Evolutionary conservation across 1,140 invertebrate genomes (phyloP).

Genomic region (Harpegnathos saltator): DNA sequence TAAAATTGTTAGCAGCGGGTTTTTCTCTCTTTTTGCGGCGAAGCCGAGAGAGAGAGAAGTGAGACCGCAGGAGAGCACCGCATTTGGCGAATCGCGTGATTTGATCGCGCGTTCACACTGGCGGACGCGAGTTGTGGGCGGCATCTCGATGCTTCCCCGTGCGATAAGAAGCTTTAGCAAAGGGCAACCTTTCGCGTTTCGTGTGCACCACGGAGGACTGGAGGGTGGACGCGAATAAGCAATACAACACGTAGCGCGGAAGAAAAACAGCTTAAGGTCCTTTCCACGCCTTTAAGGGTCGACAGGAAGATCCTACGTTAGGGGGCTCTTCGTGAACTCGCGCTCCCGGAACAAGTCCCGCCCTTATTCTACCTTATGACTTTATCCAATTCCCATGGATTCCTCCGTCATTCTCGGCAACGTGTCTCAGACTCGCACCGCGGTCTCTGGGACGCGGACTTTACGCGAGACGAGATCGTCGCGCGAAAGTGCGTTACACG

Average conservation of each 20-base stretch:
- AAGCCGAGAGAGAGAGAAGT: neutral
- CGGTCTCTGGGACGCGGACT: conserved; percentile 6
- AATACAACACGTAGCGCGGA: conserved; percentile 40
- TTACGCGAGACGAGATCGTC: conserved; percentile 19
- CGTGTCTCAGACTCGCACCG: neutral
- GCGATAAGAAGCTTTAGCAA: conserved; percentile 59
- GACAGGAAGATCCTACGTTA: conserved; percentile 59
- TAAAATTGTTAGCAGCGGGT: neutral
- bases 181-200: neutral
- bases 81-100: neutral
- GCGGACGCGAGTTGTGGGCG: neutral
- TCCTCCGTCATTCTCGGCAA: conserved; percentile 14
- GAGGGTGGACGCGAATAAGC: conserved; percentile 2
- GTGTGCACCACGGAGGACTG: neutral
- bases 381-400: conserved; percentile 62
- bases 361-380: conserved; percentile 63
- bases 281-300: conserved; percentile 61
- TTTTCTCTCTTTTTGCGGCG: no score
- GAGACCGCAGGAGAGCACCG: neutral
- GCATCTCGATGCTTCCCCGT: conserved; percentile 25
- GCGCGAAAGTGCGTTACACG: conserved; percentile 33
- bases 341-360: conserved; percentile 22
- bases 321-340: conserved; percentile 11
- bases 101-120: neutral
- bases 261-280: conserved; percentile 61